These are phyloP conservation scores for Andrena bicolor DNA, from an alignment of 2,888 invertebrate genomes.

Conservation along the genomic window DNA sequence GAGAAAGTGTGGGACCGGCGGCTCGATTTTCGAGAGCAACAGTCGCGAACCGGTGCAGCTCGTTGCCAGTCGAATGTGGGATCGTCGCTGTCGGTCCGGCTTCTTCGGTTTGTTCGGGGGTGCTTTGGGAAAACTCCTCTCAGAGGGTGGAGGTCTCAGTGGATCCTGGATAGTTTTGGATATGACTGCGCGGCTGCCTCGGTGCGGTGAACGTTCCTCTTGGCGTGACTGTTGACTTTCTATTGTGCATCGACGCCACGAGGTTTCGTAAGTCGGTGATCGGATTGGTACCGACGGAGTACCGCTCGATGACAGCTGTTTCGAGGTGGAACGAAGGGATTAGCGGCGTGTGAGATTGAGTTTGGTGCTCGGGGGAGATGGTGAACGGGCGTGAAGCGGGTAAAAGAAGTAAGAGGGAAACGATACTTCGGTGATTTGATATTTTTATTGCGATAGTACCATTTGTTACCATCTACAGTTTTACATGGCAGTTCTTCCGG, in stretches of 20 bases:
- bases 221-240: slow-evolving; percentile 48
- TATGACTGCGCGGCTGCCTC: background rate
- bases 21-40: slow-evolving; percentile 11
- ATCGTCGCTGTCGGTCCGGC: background rate
- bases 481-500: too few relatives aligned
- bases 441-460: too few relatives aligned
- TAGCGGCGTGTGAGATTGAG: background rate
- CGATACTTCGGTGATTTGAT: too few relatives aligned
- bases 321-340: slow-evolving; percentile 10
- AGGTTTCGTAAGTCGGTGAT: slow-evolving; percentile 53
- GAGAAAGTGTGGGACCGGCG: slow-evolving; percentile 44
- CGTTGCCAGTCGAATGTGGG: too few relatives aligned
- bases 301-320: slow-evolving; percentile 49
- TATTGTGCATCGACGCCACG: slow-evolving; percentile 49
- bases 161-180: slow-evolving; percentile 3
- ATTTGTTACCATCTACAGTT: too few relatives aligned
- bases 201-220: slow-evolving; percentile 12
- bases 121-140: background rate
- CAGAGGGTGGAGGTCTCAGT: too few relatives aligned
- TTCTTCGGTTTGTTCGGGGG: background rate
- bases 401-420: too few relatives aligned
- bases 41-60: background rate
- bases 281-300: slow-evolving; percentile 39
- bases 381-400: too few relatives aligned
- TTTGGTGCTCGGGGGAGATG: background rate